A percentile compares a stretch with the other conserved stretches of the same genome.
Evolutionary conservation across 2,888 invertebrate genomes (phyloP).

Genomic region (Sarcophaga variegata): DNA sequence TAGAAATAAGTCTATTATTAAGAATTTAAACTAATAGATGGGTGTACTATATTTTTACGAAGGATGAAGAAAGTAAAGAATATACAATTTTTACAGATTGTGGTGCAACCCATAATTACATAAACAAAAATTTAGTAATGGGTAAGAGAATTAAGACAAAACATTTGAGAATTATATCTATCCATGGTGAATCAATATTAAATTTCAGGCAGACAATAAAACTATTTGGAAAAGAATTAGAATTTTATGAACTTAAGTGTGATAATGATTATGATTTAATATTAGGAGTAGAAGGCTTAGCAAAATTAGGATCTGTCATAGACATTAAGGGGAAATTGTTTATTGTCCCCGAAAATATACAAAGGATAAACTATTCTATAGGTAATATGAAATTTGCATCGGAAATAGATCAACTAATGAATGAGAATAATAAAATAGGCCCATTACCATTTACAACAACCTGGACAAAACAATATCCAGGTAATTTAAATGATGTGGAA

Average conservation of each 20-base stretch:
- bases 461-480: constrained; percentile 30
- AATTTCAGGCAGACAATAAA: constrained; percentile 16
- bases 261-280: constrained; percentile 31
- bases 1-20: constrained; percentile 37
- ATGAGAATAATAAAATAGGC: neutral
- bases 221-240: constrained; percentile 9
- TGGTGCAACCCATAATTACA: constrained; percentile 34
- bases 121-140: constrained; percentile 7
- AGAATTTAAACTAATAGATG: constrained; percentile 24
- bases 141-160: constrained; percentile 20
- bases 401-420: constrained; percentile 7
- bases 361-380: constrained; percentile 25
- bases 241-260: constrained; percentile 22
- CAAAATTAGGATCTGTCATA: constrained; percentile 6
- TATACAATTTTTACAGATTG: constrained; percentile 25
- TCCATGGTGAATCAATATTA: constrained; percentile 26
- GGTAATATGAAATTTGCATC: neutral
- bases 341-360: neutral
- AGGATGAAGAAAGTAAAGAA: constrained; percentile 23
- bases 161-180: constrained; percentile 24
- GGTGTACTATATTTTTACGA: constrained; percentile 29
- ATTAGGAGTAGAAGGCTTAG: constrained; percentile 21
- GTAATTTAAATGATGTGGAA: constrained; percentile 14
- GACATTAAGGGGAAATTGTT: constrained; percentile 20
- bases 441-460: neutral